phyloP scores from a whole-genome alignment of 2,113 vertebrate genomes.

The Myanophis thanlyinensis region DNA sequence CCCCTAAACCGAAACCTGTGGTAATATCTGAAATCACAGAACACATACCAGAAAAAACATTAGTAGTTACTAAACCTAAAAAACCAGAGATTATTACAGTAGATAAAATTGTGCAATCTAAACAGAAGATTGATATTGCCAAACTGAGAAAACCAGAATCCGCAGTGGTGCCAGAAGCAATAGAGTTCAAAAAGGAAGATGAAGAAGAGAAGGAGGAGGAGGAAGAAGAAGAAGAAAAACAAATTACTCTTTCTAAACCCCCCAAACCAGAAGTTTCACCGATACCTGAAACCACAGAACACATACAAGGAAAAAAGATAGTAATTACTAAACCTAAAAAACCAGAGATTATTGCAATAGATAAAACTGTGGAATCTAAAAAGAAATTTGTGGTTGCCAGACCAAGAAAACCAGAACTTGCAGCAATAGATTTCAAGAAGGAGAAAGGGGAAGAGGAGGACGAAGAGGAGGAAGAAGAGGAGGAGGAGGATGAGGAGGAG shows the following conservation, averaged over 20 bases:
- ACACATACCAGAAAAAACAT: not conserved
- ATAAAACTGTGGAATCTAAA: not conserved
- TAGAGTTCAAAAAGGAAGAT: not conserved
- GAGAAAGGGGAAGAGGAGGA: not conserved
- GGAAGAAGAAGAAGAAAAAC: not conserved
- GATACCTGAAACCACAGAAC: slow-evolving; percentile 46
- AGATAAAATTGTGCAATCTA: not conserved
- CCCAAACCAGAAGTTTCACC: slow-evolving; percentile 18
- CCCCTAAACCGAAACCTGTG: not conserved
- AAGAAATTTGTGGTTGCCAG: not conserved
- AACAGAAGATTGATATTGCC: not conserved
- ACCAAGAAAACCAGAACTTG: not conserved
- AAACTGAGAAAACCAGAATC: not conserved
- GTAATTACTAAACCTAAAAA: not conserved
- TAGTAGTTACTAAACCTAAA: not conserved
- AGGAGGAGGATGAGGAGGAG: not conserved
- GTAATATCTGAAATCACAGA: not conserved
- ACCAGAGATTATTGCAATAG: not conserved
- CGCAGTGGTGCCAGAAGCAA: slow-evolving; percentile 8
- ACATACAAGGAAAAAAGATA: not conserved
- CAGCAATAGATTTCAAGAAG: not conserved
- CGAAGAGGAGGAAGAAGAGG: not conserved
- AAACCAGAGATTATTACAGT: rapidly evolving
- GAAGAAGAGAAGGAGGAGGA: not conserved
- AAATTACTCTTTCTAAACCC: not conserved